Evolutionary conservation across 2,888 invertebrate genomes (phyloP).

Genomic region (Andrena trimmerana): DNA sequence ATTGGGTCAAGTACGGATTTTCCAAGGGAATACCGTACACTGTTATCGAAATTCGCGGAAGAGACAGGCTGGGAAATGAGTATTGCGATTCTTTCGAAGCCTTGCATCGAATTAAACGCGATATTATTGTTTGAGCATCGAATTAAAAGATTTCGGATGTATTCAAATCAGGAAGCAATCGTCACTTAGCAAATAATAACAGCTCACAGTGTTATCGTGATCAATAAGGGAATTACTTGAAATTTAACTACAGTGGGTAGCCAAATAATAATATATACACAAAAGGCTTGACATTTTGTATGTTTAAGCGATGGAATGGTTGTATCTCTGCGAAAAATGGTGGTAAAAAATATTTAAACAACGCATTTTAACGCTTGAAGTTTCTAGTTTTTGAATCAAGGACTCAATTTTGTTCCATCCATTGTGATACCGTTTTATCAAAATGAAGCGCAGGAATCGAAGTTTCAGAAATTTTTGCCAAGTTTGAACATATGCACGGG

Average conservation of each 20-base stretch:
- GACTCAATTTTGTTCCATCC: no score
- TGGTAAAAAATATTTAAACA: no score
- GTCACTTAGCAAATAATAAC: background rate
- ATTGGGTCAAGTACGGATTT: slow-evolving; percentile 53
- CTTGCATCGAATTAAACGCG: background rate
- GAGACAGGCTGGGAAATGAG: background rate
- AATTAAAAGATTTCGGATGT: background rate
- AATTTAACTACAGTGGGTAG: background rate
- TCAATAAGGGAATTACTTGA: background rate
- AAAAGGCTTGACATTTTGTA: no score
- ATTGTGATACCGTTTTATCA: no score
- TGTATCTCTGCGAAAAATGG: no score
- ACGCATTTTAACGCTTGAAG: no score
- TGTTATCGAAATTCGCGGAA: background rate
- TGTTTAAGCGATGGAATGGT: no score
- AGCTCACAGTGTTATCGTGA: background rate
- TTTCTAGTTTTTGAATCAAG: no score
- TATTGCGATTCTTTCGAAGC: background rate
- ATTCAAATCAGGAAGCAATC: background rate
- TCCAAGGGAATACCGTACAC: slow-evolving; percentile 19
- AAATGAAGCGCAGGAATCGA: no score
- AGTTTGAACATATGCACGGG: no score
- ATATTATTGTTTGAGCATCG: background rate
- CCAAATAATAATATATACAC: no score
- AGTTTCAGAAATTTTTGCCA: no score